Conservation (phyloP, 2,888 invertebrate genomes). For the Malacosoma neustria region DNA sequence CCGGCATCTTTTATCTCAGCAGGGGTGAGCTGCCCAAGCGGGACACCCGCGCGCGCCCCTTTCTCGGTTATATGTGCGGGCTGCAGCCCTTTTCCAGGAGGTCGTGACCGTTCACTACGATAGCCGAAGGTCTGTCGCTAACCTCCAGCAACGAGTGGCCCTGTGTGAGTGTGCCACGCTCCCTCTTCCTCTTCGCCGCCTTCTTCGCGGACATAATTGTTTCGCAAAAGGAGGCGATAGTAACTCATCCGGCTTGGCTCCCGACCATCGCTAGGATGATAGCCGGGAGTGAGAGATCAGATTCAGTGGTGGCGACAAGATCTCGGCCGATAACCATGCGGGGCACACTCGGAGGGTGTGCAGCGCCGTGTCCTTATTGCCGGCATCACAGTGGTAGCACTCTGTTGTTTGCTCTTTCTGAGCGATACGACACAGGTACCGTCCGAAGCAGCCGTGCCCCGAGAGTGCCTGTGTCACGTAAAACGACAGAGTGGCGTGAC, state of each 20-base stretch:
- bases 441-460: too few relatives aligned
- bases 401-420: too few relatives aligned
- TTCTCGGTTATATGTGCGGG: too few relatives aligned
- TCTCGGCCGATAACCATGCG: background rate
- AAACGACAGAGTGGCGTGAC: too few relatives aligned
- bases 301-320: background rate
- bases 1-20: too few relatives aligned
- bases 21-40: too few relatives aligned
- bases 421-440: too few relatives aligned
- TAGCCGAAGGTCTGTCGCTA: background rate
- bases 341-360: background rate
- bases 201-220: background rate
- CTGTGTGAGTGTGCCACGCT: background rate
- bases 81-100: too few relatives aligned
- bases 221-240: background rate
- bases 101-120: background rate
- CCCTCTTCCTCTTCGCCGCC: background rate
- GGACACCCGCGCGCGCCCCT: too few relatives aligned
- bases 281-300: background rate
- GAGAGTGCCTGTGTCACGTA: too few relatives aligned
- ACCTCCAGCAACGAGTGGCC: background rate
- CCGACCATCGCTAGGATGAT: background rate
- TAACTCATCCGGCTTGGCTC: background rate
- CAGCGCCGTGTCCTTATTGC: background rate
- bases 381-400: too few relatives aligned